phyloP scores from a whole-genome alignment of 92 coral and sea anemone species.

The Chrysogorgia sp. region DNA sequence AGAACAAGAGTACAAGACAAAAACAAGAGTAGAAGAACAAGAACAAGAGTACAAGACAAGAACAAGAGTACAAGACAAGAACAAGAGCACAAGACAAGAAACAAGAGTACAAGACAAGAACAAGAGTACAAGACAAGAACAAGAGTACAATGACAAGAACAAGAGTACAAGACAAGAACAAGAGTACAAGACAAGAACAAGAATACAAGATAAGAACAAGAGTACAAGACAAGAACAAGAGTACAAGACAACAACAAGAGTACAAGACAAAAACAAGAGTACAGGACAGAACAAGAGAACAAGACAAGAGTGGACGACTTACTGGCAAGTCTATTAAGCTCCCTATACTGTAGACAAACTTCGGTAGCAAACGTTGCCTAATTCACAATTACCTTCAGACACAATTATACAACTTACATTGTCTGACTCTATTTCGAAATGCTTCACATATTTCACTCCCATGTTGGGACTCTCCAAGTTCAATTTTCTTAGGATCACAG shows the following conservation, averaged over 20 bases:
- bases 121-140: not conserved
- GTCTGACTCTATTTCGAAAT: slow-evolving; percentile 10
- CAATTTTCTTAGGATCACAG: slow-evolving; percentile 41
- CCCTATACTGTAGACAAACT: no score
- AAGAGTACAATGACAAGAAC: no score
- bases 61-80: not conserved
- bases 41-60: not conserved
- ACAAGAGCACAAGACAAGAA: not conserved
- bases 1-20: not conserved
- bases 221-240: not conserved
- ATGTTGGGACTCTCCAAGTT: slow-evolving; percentile 33
- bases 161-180: not conserved
- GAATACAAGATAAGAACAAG: not conserved
- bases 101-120: not conserved
- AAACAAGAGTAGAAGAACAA: no score
- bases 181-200: not conserved
- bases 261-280: no score
- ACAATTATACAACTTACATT: not conserved
- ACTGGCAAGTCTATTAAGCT: no score
- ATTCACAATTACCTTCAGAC: not conserved
- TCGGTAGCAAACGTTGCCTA: not conserved
- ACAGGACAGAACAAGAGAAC: not conserved
- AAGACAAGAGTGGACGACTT: no score
- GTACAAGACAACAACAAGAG: not conserved
- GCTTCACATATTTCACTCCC: slow-evolving; percentile 42